These are phyloP conservation scores for Pangasianodon gigas DNA, from an alignment of 2,113 vertebrate species.

Conservation along the genomic window DNA sequence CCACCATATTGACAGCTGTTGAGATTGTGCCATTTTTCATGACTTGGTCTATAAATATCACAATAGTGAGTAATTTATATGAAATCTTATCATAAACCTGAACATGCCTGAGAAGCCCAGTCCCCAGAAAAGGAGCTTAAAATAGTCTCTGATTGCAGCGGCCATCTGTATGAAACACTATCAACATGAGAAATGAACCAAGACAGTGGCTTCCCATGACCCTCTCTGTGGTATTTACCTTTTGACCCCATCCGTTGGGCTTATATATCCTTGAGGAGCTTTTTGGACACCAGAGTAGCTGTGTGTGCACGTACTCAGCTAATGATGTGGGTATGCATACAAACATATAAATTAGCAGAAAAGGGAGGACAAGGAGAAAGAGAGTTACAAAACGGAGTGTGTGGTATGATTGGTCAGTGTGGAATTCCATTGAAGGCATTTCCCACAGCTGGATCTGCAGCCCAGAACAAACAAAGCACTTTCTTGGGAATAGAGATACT, in stretches of 20 bases:
- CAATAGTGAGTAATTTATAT: neutral
- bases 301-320: constrained; percentile 39
- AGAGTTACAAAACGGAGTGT: constrained; percentile 29
- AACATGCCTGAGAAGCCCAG: neutral
- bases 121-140: constrained; percentile 46
- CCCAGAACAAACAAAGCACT: constrained; percentile 68
- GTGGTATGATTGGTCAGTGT: constrained; percentile 46
- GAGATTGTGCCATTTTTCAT: neutral
- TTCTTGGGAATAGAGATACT: constrained; percentile 68
- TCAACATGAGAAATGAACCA: constrained; percentile 53
- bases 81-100: neutral
- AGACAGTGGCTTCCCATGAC: constrained; percentile 63
- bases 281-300: constrained; percentile 28
- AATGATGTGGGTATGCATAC: constrained; percentile 30
- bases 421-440: constrained; percentile 61
- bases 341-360: constrained; percentile 17
- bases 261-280: constrained; percentile 43
- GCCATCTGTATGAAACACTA: constrained; percentile 42
- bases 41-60: neutral
- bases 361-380: constrained; percentile 36
- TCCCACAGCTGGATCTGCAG: constrained; percentile 69
- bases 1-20: neutral
- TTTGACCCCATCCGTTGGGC: constrained; percentile 45
- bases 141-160: constrained; percentile 52
- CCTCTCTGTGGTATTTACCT: constrained; percentile 55